These are phyloP conservation scores for Syrista parreyssii DNA, from an alignment of 2,888 invertebrate genomes.

Conservation along the genomic window DNA sequence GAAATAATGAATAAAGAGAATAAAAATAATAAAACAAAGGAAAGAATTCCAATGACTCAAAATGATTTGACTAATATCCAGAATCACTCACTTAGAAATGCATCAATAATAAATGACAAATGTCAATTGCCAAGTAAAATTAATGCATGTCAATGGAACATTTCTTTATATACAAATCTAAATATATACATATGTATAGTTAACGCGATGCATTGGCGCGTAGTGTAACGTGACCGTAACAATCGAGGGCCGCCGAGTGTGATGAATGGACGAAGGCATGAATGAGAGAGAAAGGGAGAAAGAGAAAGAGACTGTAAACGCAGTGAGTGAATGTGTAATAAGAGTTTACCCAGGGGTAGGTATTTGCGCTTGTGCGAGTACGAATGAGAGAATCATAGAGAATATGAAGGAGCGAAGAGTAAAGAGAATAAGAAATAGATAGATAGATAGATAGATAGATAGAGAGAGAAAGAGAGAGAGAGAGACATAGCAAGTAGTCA, in stretches of 20 bases:
- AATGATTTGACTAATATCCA: background rate
- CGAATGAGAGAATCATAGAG: constrained; percentile 8
- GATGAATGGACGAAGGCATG: constrained; percentile 9
- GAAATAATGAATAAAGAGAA: background rate
- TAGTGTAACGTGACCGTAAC: background rate
- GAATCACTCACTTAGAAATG: background rate
- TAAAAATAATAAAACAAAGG: background rate
- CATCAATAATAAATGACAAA: background rate
- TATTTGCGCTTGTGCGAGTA: too few relatives aligned
- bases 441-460: background rate
- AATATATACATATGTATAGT: background rate
- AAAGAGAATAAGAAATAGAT: constrained; percentile 3
- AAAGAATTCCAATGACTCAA: background rate
- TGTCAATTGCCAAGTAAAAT: background rate
- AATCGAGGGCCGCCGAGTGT: background rate
- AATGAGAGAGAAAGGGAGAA: constrained; percentile 4
- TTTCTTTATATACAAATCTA: background rate
- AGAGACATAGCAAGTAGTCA: constrained; percentile 13
- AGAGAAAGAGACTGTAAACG: background rate
- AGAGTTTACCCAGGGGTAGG: too few relatives aligned
- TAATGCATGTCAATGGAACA: background rate
- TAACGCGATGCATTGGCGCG: background rate
- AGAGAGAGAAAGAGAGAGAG: background rate
- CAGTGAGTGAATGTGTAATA: background rate
- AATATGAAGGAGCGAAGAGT: background rate